These are phyloP conservation scores for Hyaena hyaena DNA, from an alignment of 2,113 vertebrate genomes.

Conservation along the genomic window DNA sequence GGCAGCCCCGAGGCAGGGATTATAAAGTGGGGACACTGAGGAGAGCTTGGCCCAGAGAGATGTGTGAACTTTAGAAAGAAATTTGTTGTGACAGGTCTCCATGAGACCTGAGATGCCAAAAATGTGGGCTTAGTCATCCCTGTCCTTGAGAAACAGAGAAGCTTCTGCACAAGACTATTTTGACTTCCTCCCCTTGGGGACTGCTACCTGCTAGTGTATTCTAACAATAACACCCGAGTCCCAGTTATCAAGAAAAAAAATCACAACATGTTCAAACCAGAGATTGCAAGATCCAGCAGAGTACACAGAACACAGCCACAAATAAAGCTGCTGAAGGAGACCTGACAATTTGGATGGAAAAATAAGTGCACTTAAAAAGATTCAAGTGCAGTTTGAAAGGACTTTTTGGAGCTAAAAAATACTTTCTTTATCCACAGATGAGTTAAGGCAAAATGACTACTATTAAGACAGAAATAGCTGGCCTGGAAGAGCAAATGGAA, in stretches of 20 bases:
- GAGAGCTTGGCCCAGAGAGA: not conserved
- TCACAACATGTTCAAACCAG: not conserved
- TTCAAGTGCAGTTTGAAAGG: not conserved
- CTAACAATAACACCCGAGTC: not conserved
- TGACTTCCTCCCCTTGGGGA: not conserved
- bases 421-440: not conserved
- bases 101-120: not conserved
- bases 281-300: not conserved
- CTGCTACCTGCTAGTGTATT: not conserved
- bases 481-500: constrained; percentile 6
- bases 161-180: not conserved
- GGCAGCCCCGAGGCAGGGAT: not conserved
- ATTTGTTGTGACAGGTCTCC: not conserved
- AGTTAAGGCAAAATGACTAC: not conserved
- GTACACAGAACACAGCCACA: not conserved
- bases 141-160: not conserved
- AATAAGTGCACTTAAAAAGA: constrained; percentile 1
- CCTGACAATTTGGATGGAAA: not conserved
- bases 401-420: constrained; percentile 27
- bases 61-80: not conserved
- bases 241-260: not conserved
- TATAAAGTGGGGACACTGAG: not conserved
- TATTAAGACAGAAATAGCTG: constrained; percentile 39
- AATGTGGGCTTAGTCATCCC: not conserved
- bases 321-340: not conserved